Conservation (phyloP, 2,888 invertebrate species). For the Cephus spinipes region DNA sequence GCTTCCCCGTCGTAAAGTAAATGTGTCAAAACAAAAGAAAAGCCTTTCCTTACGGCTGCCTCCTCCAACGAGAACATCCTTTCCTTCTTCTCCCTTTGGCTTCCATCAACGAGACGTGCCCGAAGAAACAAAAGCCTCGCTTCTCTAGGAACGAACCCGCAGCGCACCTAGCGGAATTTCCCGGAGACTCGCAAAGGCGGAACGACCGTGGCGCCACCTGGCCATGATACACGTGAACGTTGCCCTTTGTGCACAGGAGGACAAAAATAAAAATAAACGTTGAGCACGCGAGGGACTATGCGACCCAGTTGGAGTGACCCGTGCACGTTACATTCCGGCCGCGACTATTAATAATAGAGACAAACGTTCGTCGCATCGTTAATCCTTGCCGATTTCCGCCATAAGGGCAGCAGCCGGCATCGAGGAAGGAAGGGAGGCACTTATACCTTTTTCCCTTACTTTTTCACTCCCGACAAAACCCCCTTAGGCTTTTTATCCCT, state of each 20-base stretch:
- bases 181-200: not conserved
- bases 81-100: no score
- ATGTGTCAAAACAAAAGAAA: no score
- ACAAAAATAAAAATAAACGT: conserved; percentile 28
- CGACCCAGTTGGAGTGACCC: conserved; percentile 39
- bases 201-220: not conserved
- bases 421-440: no score
- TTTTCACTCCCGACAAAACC: no score
- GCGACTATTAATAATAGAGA: conserved; percentile 43
- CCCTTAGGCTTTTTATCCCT: no score
- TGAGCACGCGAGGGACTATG: conserved; percentile 10
- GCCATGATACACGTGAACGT: not conserved
- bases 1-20: no score
- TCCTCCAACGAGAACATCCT: no score
- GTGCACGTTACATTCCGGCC: conserved; percentile 31
- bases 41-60: no score
- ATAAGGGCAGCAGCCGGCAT: not conserved
- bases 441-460: no score
- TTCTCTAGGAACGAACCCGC: no score
- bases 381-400: not conserved
- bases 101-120: no score
- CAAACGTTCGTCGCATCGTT: conserved; percentile 7
- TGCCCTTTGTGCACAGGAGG: not conserved
- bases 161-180: not conserved
- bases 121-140: no score